Base-by-base conservation (phyloP, 2,797 vertebrate genomes). In the Mastacembelus armatus region DNA sequence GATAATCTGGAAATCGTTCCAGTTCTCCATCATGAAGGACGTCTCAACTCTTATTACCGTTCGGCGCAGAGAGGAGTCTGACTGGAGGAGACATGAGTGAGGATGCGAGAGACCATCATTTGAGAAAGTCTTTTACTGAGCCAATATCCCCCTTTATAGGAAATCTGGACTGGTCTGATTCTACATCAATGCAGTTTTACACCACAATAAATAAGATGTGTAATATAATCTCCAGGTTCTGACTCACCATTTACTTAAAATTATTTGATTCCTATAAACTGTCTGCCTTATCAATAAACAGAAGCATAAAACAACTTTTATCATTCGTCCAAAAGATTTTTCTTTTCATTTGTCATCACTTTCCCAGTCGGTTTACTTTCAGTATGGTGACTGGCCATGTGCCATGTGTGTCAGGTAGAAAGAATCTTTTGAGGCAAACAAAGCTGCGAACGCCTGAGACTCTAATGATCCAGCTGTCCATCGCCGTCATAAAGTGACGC, bases 11-110 rank as follows among this genome's bases (percentile, higher is more conserved):
- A 45, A 26, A 26, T 8, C 19, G 12, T 44, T 21, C 11, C 12
- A 11, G 42, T 44, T 24, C 12, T 3, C 42, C 16, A 4, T n/a
- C 45, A 29, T 29, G 26, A 29, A 29, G 45, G 26, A 48, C 16
- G 10, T 29, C 15, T 48, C 45, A n/a, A 7, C 15, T 27, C 12
- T 15, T 38, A 38, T 38, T 38, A 15, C 36, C 38, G 36, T 38
- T 38, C 4, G 16, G 5, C 29, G 45, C 45, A 26, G 43, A 4
- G 16, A 24, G 12, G 22, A 48, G 48, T 50, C 50, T 7, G 29
- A 52, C 21, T 33, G 57, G 21, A 63, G 39, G 45, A 45, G 44
- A 56, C 33, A 15, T 8, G 47, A 52, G 21, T 11, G 12, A 62
- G 24, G 62, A 45, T 48, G 10, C 16, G 22, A 26, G 2, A 24